These are phyloP conservation scores for Halocaridina rubra DNA, from an alignment of 2,888 invertebrate species.

Conservation along the genomic window DNA sequence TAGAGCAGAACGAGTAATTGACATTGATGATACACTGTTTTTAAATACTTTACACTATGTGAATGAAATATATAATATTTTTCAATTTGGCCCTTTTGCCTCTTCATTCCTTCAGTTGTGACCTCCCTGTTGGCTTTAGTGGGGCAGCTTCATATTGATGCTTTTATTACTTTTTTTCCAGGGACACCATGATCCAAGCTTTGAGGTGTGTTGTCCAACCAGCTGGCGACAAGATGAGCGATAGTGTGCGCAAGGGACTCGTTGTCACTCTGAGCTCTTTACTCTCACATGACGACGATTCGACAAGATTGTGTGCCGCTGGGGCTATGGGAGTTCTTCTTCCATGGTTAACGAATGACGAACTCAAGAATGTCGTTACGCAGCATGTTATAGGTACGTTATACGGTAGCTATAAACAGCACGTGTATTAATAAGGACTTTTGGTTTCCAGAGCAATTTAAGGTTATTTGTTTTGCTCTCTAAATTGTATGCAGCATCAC, in stretches of 20 bases:
- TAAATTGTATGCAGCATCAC: background rate
- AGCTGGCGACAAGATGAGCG: slow-evolving; percentile 90
- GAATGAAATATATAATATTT: no score
- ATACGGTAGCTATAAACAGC: background rate
- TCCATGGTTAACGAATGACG: slow-evolving; percentile 79
- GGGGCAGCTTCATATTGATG: no score
- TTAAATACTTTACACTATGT: no score
- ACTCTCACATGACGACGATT: slow-evolving; percentile 82
- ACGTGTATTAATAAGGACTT: background rate
- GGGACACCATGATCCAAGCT: slow-evolving; percentile 94
- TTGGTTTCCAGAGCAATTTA: background rate
- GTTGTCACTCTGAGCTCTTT: slow-evolving; percentile 77
- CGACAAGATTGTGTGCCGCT: slow-evolving; percentile 83
- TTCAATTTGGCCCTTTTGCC: no score
- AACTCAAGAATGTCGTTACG: slow-evolving; percentile 77
- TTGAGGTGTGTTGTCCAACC: slow-evolving; percentile 81
- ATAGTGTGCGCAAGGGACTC: slow-evolving; percentile 80
- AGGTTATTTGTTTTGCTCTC: background rate
- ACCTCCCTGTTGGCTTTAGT: no score
- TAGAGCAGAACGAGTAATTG: no score
- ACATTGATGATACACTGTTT: no score
- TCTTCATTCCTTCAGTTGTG: no score
- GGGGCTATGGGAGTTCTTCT: slow-evolving; percentile 91
- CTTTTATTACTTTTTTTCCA: slow-evolving; percentile 67
- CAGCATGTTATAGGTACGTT: slow-evolving; percentile 80